Evolutionary conservation across 2,888 invertebrate species (phyloP).

Genomic region (Morpho achilles): DNA sequence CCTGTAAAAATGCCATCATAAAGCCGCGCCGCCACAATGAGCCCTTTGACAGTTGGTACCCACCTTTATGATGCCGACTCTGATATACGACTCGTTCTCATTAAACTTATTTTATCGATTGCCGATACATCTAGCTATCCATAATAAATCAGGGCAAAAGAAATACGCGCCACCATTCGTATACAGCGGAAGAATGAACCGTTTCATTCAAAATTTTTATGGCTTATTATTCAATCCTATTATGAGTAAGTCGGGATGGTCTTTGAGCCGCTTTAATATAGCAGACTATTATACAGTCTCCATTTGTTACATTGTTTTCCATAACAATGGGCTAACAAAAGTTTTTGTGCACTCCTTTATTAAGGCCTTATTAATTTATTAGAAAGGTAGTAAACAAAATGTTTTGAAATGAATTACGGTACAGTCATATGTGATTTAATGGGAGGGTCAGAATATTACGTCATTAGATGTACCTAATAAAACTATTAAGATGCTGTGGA

Average conservation of each 20-base stretch:
- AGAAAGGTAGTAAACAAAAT: constrained; percentile 45
- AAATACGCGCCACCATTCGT: constrained; percentile 51
- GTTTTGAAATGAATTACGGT: constrained; percentile 36
- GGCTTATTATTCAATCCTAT: constrained; percentile 73
- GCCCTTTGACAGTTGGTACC: constrained; percentile 75
- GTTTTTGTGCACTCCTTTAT: constrained; percentile 55
- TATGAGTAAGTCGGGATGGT: constrained; percentile 65
- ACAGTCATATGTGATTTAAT: constrained; percentile 18
- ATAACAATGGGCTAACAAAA: constrained; percentile 64
- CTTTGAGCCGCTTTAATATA: constrained; percentile 63
- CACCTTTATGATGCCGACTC: constrained; percentile 75
- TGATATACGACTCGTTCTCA: constrained; percentile 67
- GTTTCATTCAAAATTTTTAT: constrained; percentile 73
- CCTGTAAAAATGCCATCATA: constrained; percentile 77
- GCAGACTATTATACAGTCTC: constrained; percentile 66
- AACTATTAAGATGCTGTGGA: not conserved
- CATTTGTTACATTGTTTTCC: too few species aligned
- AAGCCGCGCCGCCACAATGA: constrained; percentile 71
- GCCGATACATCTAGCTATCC: constrained; percentile 60
- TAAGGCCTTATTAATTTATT: constrained; percentile 62
- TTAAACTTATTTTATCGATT: constrained; percentile 76
- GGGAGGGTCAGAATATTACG: not conserved
- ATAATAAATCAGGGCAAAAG: constrained; percentile 65
- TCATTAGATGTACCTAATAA: not conserved
- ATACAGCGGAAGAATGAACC: constrained; percentile 63